Base-by-base conservation (phyloP, 2,113 vertebrate genomes). In the Xyliphius kryptos region DNA sequence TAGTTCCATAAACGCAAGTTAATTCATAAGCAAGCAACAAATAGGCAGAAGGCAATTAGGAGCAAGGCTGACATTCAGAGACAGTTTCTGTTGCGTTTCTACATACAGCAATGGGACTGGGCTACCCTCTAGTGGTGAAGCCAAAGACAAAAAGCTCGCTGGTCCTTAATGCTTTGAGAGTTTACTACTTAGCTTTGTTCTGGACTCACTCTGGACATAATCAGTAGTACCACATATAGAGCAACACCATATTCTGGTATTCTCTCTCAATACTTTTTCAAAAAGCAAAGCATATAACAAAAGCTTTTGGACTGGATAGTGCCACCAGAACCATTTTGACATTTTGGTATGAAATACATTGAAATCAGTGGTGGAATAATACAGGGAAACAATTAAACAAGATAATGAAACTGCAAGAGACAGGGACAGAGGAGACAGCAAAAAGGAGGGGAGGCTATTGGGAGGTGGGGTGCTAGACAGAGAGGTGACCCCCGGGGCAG, bases 1-100 rank as follows among this genome's bases (percentile, higher is more conserved):
- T 90, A 89, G 88, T 89, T 89, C 88, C 86, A 88, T 90, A 92
- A 94, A 92, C 87, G 87, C 87, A 91, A 87, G 87, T 91, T 94
- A 92, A 93, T 91, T 92, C 90, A 89, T 91, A 92, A 91, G 91
- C 89, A 94, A 92, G 91, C 90, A 92, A 91, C 89, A 91, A 91
- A 94, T 90, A 93, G 90, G 90, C 88, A 87, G 87, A 88, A 87
- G 92, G 88, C 90, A 91, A 91, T 91, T 90, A 95, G 83, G 85
- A 86, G 86, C 89, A 90, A 88, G 83, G 87, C 77, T 91, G 89
- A 90, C 84, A 88, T 88, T 81, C 84, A 72, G 47, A 44, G 82
- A n/a, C n/a, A n/a, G n/a, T n/a, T n/a, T 83, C 86, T 82, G 80
- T 79, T 85, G 80, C 79, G 19, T 32, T 37, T n/a, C 38, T 48